phyloP scores from a whole-genome alignment of 2,113 vertebrate genomes.

The Nasalis larvatus region DNA sequence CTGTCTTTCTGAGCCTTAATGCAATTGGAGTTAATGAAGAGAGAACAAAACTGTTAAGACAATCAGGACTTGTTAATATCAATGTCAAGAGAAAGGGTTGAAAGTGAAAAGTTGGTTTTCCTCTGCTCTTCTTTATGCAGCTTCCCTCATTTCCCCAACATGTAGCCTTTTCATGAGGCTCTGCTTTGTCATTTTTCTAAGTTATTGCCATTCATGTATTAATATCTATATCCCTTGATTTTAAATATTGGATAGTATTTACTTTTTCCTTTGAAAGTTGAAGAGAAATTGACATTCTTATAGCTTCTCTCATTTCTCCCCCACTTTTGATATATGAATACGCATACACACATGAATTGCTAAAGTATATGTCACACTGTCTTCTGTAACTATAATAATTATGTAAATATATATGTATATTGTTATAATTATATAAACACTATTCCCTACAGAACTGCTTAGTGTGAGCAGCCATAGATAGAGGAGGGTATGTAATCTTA shows the following conservation, averaged over 20 bases:
- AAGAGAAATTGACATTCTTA: background rate
- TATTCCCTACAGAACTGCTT: background rate
- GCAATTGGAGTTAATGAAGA: background rate
- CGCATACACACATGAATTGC: accelerated
- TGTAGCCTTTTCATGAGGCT: background rate
- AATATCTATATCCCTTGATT: background rate
- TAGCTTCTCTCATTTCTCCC: background rate
- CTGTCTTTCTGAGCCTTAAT: background rate
- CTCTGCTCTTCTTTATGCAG: background rate
- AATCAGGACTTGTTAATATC: background rate
- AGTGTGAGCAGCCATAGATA: background rate
- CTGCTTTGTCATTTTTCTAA: background rate
- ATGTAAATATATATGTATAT: background rate
- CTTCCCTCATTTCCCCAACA: background rate
- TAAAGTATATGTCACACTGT: background rate
- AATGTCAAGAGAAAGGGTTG: background rate
- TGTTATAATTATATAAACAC: background rate
- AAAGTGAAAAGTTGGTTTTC: background rate
- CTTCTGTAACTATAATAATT: background rate
- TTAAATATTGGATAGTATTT: background rate
- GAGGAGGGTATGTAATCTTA: background rate
- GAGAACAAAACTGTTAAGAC: background rate
- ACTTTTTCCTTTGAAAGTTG: background rate
- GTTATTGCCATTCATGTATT: background rate
- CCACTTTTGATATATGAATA: background rate